Conservation (phyloP, 2,888 invertebrate genomes). For the Epinotia demarniana region DNA sequence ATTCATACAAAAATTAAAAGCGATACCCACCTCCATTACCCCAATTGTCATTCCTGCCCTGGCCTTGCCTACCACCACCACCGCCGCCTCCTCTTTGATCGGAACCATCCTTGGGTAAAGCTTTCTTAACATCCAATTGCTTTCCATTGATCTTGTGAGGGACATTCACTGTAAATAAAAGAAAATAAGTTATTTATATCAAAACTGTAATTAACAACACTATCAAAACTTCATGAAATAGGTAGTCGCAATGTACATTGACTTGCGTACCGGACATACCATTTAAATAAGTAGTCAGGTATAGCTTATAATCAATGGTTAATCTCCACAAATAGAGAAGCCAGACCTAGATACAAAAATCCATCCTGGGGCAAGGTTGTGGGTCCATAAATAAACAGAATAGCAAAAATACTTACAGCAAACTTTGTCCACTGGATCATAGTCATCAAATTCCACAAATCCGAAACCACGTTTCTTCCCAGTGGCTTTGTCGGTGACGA, state of each 20-base stretch:
- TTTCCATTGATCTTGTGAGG: slow-evolving; percentile 94
- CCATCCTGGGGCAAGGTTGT: slow-evolving; percentile 83
- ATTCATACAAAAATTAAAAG: not conserved
- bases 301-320: slow-evolving; percentile 80
- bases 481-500: slow-evolving; percentile 96
- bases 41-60: slow-evolving; percentile 59
- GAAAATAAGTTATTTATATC: slow-evolving; percentile 24
- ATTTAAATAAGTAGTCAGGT: slow-evolving; percentile 65
- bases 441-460: slow-evolving; percentile 98
- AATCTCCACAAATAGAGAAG: slow-evolving; percentile 82
- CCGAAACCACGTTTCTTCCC: slow-evolving; percentile 98
- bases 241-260: slow-evolving; percentile 63
- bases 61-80: slow-evolving; percentile 76
- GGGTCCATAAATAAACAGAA: slow-evolving; percentile 51
- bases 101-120: slow-evolving; percentile 91
- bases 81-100: slow-evolving; percentile 79
- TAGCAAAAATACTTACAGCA: slow-evolving; percentile 88
- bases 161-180: slow-evolving; percentile 86
- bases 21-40: slow-evolving; percentile 70
- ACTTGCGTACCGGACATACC: slow-evolving; percentile 79
- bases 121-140: slow-evolving; percentile 97
- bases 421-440: slow-evolving; percentile 98
- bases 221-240: not conserved
- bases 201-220: not conserved
- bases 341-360: slow-evolving; percentile 73